A percentile compares a stretch with the other conserved stretches of the same genome.
These are phyloP conservation scores for Entomyzon cyanotis DNA, from an alignment of 2,113 vertebrate species.

Conservation along the genomic window DNA sequence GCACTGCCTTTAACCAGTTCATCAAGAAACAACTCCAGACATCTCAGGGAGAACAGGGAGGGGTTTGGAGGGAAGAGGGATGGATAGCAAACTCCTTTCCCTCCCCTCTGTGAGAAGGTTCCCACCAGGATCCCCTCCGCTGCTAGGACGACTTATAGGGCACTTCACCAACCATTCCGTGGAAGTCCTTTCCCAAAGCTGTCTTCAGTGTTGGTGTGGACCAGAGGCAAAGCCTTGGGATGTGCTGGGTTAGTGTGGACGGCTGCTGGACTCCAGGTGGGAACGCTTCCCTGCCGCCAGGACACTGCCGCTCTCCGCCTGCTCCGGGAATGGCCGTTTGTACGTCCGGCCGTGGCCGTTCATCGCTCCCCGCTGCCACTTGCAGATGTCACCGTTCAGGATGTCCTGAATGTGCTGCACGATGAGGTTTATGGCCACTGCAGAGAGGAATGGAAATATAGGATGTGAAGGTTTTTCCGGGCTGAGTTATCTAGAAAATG, in stretches of 20 bases:
- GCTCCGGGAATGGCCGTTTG: conserved; percentile 83
- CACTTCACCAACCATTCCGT: not conserved
- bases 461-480: not conserved
- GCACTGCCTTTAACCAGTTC: not conserved
- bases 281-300: conserved; percentile 80
- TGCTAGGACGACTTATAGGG: not conserved
- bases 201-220: not conserved
- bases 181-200: conserved; percentile 1
- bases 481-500: not conserved
- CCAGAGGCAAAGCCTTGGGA: not conserved
- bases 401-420: conserved; percentile 99
- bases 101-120: not conserved
- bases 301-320: conserved; percentile 61
- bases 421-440: conserved; percentile 98
- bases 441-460: not conserved
- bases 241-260: conserved; percentile 79
- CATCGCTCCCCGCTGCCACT: conserved; percentile 83
- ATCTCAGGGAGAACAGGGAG: not conserved
- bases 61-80: not conserved
- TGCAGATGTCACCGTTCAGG: conserved; percentile 91
- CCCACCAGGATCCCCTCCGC: not conserved
- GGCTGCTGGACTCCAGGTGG: conserved; percentile 91
- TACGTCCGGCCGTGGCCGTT: conserved; percentile 76
- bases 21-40: not conserved
- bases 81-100: not conserved